Conservation (phyloP, 2,797 vertebrate species). For the Liasis olivaceus region DNA sequence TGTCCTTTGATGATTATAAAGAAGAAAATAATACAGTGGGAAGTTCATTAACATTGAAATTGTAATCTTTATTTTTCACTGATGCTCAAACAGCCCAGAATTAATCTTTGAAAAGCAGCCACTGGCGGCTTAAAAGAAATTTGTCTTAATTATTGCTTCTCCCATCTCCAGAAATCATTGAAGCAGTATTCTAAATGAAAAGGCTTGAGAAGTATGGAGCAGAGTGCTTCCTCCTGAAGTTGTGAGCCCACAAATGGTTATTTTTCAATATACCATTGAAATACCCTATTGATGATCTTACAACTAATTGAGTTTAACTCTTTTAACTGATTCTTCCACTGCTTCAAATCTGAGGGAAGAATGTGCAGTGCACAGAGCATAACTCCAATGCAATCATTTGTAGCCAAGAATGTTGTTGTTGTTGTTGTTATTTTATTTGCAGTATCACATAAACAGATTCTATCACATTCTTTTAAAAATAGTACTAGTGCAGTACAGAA, state of each 20-base stretch:
- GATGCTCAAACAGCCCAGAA: slow-evolving; percentile 24
- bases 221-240: not conserved
- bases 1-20: slow-evolving; percentile 14
- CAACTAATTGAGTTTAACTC: not conserved
- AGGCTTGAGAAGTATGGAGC: slow-evolving; percentile 17
- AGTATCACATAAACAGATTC: slow-evolving; percentile 15
- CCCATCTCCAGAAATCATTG: slow-evolving; percentile 25
- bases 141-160: slow-evolving; percentile 40
- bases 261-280: slow-evolving; percentile 1
- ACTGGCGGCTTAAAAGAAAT: slow-evolving; percentile 42
- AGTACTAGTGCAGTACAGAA: not conserved
- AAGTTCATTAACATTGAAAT: slow-evolving; percentile 40
- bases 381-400: not conserved
- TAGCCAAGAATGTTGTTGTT: slow-evolving; percentile 5
- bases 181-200: slow-evolving; percentile 37
- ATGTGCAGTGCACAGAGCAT: not conserved
- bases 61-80: slow-evolving; percentile 20
- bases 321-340: not conserved
- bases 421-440: not conserved
- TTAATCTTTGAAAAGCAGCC: slow-evolving; percentile 22
- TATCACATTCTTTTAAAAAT: slow-evolving; percentile 18
- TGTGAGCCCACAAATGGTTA: not conserved
- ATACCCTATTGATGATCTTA: not conserved
- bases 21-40: slow-evolving; percentile 30
- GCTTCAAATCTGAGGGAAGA: not conserved